Percentiles rank a stretch among this genome's conserved stretches.
Conservation (phyloP, 2,797 vertebrate genomes). For the Odontamblyopus lacepedii region DNA sequence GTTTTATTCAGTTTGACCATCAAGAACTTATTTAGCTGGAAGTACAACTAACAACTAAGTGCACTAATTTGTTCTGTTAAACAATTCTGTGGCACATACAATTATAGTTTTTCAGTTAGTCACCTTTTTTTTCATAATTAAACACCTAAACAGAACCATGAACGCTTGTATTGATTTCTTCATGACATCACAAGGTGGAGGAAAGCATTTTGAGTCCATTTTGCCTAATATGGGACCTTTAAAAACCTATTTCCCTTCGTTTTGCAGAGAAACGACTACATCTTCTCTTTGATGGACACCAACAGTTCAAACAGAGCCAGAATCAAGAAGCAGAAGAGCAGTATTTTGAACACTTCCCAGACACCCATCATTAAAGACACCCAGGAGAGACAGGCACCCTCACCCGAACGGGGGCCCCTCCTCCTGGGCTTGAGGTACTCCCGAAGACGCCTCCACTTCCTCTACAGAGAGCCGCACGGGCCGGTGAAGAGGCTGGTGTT, state of each 20-base stretch:
- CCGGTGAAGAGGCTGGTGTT: constrained; percentile 81
- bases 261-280: constrained; percentile 85
- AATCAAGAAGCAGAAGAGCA: not conserved
- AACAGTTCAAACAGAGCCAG: constrained; percentile 46
- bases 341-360: constrained; percentile 14
- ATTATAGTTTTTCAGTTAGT: too few species aligned
- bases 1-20: too few species aligned
- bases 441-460: constrained; percentile 79
- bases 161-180: too few species aligned
- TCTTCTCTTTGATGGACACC: constrained; percentile 83
- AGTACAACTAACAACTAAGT: too few species aligned
- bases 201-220: too few species aligned
- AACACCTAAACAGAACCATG: too few species aligned
- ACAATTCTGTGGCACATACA: too few species aligned
- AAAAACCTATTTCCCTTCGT: not conserved
- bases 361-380: constrained; percentile 1
- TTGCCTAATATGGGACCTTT: too few species aligned
- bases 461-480: constrained; percentile 77
- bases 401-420: constrained; percentile 46
- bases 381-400: constrained; percentile 9
- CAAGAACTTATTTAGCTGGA: too few species aligned
- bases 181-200: too few species aligned
- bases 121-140: too few species aligned
- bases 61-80: too few species aligned
- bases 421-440: constrained; percentile 85